These are phyloP conservation scores for Cynopterus brachyotis DNA, from an alignment of 2,113 vertebrate genomes.

Conservation along the genomic window DNA sequence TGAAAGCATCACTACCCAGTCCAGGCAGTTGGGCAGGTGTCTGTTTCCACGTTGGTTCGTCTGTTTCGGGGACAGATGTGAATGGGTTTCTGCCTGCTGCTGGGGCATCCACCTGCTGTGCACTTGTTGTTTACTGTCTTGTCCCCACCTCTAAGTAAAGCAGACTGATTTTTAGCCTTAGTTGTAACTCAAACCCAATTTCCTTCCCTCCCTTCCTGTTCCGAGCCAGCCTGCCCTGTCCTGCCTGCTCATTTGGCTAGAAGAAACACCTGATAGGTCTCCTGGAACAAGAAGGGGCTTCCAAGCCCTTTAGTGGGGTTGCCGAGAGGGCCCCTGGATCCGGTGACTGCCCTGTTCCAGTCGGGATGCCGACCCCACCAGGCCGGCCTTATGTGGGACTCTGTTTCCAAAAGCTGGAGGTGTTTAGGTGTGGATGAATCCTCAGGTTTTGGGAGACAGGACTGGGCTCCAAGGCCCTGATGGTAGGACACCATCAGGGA, in stretches of 20 bases:
- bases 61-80: background rate
- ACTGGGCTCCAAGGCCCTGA: background rate
- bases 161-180: background rate
- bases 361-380: background rate
- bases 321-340: background rate
- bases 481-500: background rate
- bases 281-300: background rate
- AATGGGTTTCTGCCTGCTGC: background rate
- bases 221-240: background rate
- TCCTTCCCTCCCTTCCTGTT: too few species aligned
- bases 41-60: background rate
- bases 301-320: background rate
- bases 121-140: background rate
- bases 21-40: background rate
- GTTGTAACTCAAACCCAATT: background rate
- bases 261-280: background rate
- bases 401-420: background rate
- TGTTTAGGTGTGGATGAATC: background rate
- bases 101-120: background rate
- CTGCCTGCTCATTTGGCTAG: background rate
- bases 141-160: background rate
- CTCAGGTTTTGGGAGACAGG: background rate
- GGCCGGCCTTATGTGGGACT: background rate
- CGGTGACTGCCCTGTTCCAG: rapidly evolving
- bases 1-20: background rate